Evolutionary conservation across 2,113 vertebrate species (phyloP).

Genomic region (Oceanites oceanicus): DNA sequence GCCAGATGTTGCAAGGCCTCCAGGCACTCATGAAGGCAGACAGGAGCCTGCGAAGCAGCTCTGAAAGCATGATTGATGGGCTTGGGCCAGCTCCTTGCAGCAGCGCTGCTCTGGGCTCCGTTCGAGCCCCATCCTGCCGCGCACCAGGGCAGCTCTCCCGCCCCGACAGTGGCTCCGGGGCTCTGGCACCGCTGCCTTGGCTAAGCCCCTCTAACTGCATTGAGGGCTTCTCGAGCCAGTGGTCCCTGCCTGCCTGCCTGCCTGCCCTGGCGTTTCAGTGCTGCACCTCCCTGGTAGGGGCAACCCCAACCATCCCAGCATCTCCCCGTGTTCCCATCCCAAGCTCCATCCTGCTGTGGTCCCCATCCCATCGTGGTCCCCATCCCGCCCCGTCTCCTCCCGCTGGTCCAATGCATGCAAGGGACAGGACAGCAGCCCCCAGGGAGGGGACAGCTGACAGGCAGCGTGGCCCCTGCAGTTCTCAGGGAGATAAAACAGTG

Average conservation of each 20-base stretch:
- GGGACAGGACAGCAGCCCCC: not conserved
- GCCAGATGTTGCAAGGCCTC: conserved; percentile 15
- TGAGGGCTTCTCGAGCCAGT: rapidly evolving
- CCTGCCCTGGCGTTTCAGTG: rapidly evolving
- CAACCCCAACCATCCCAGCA: not conserved
- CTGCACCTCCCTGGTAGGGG: no score
- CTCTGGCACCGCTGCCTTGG: rapidly evolving
- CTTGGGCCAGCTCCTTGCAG: not conserved
- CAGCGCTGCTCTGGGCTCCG: rapidly evolving
- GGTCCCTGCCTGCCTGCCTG: not conserved
- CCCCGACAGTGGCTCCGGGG: rapidly evolving
- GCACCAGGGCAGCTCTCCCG: not conserved
- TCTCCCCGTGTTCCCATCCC: rapidly evolving
- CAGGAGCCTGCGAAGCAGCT: not conserved
- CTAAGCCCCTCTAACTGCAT: not conserved
- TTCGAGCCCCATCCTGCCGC: rapidly evolving
- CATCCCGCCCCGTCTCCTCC: rapidly evolving
- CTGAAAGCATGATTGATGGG: not conserved
- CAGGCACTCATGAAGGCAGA: not conserved
- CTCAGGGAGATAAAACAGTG: conserved; percentile 77
- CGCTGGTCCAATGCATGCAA: rapidly evolving
- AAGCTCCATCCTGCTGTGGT: not conserved
- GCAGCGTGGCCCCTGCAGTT: conserved; percentile 19
- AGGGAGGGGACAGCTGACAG: conserved; percentile 15
- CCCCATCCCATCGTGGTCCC: not conserved